phyloP scores from a whole-genome alignment of 2,113 vertebrate genomes.

The Mustela nigripes region DNA sequence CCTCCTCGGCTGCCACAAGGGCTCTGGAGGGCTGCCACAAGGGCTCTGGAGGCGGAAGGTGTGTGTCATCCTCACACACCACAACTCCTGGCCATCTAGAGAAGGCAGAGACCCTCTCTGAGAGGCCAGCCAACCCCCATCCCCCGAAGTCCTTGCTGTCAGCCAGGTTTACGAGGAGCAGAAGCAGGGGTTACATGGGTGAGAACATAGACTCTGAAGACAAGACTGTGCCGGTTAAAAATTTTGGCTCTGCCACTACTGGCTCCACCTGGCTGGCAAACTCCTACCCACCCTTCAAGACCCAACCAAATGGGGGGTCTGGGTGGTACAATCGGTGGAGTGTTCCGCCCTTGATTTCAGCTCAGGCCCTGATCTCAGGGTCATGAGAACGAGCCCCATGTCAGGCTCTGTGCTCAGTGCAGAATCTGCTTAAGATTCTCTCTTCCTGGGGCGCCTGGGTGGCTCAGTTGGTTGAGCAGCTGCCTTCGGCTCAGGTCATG shows the following conservation, averaged over 20 bases:
- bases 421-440: neutral
- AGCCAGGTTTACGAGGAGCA: neutral
- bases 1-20: neutral
- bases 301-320: neutral
- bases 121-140: neutral
- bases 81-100: neutral
- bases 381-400: neutral
- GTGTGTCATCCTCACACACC: neutral
- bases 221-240: neutral
- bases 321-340: neutral
- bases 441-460: neutral
- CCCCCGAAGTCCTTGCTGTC: neutral
- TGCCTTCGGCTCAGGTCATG: no score
- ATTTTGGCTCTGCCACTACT: neutral
- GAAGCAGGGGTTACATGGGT: neutral
- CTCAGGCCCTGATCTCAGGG: neutral
- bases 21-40: neutral
- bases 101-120: no score
- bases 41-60: no score
- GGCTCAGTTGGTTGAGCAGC: no score
- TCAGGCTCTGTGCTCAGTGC: neutral
- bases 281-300: conserved; percentile 10
- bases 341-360: neutral
- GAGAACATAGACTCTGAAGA: neutral
- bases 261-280: neutral